Evolutionary conservation across 2,113 vertebrate genomes (phyloP), one percentile per base, ranked within the genome.

Genomic region (Phyllopteryx taeniolatus): DNA sequence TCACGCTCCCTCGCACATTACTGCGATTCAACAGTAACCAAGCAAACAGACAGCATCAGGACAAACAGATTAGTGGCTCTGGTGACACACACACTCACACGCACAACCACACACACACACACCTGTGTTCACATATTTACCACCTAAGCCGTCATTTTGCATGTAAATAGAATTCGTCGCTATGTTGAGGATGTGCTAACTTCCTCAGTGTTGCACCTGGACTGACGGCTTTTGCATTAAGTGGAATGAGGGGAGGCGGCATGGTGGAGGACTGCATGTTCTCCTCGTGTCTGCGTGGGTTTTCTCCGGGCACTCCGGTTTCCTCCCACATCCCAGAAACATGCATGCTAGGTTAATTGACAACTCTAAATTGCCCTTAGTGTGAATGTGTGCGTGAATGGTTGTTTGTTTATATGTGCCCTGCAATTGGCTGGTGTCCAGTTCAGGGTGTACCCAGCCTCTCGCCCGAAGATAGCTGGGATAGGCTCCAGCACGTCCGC

Each of bases 181-280:
- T 59, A 77, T 68, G 75, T 73, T 72, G 74, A 77, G 82, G 86
- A 91, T 86, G 88, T 71, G 90, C 80, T 85, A 91, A 86, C 90
- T 89, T 87, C 86, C 87, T 86, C 83, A 72, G 66, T 74, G 76
- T 51, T 87, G 89, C 91, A 92, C 91, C 91, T 92, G 90, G 86
- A 75, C 85, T 43, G 68, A 69, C 53, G 47, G 71, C 79, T 89
- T 90, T 83, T 90, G 82, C 88, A 90, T 88, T 68, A 76, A 84
- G 79, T 49, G 68, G 13, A 62, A n/a, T 42, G 60, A 31, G 33
- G 62, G 49, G 9, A 35, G 35, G 27, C 27, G 27, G 27, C 27
- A 27, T 27, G 27, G 27, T 27, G 27, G 27, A 27, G 1, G 27
- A 27, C 27, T 27, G 27, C 27, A 27, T 27, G 27, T 27, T 27